These are phyloP conservation scores for Tachina lurida DNA, from an alignment of 2,888 invertebrate species.

Conservation along the genomic window DNA sequence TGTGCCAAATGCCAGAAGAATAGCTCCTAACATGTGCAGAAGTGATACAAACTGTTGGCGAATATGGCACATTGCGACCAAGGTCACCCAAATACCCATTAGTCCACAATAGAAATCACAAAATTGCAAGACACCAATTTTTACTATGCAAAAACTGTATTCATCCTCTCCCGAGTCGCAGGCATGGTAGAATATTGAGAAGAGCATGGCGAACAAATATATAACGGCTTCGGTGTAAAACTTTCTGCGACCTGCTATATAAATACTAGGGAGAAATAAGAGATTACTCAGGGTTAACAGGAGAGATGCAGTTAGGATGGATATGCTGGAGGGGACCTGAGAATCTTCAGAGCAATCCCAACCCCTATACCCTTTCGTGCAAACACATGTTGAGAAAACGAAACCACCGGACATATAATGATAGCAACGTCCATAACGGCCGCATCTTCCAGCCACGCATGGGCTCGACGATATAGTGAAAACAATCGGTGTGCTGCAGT, in stretches of 20 bases:
- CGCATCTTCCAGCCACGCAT: conserved; percentile 90
- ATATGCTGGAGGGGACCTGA: conserved; percentile 87
- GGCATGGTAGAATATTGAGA: conserved; percentile 95
- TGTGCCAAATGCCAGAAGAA: conserved; percentile 91
- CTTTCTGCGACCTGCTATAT: conserved; percentile 87
- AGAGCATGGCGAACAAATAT: conserved; percentile 92
- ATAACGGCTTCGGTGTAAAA: conserved; percentile 92
- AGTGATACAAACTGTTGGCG: conserved; percentile 85
- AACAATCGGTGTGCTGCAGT: conserved; percentile 87
- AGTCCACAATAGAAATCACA: conserved; percentile 95
- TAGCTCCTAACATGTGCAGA: conserved; percentile 89
- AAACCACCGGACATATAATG: conserved; percentile 90
- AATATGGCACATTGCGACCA: conserved; percentile 92
- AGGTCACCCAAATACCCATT: conserved; percentile 93
- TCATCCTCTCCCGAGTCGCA: conserved; percentile 92
- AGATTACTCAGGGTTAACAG: conserved; percentile 93
- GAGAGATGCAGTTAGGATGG: conserved; percentile 88
- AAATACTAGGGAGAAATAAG: conserved; percentile 90
- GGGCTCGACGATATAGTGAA: conserved; percentile 89
- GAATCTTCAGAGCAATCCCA: conserved; percentile 93
- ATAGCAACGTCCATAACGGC: conserved; percentile 89
- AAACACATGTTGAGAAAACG: conserved; percentile 88
- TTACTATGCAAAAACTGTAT: conserved; percentile 90
- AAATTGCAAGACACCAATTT: conserved; percentile 91
- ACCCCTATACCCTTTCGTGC: conserved; percentile 86